Percentiles rank a stretch among this genome's conserved stretches.
Conservation (phyloP, 2,797 vertebrate genomes). For the Lacerta agilis region DNA sequence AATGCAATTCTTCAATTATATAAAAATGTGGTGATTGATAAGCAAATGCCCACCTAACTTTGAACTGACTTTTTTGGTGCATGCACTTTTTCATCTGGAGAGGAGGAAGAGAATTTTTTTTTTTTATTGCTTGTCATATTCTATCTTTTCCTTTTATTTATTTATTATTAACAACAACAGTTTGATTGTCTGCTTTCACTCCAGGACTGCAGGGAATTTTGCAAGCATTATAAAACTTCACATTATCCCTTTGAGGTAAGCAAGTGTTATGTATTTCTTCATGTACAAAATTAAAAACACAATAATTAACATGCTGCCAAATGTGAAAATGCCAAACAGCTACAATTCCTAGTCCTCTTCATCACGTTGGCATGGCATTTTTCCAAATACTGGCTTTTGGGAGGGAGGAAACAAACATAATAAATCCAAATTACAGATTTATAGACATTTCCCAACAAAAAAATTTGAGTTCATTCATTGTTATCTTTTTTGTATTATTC, state of each 20-base stretch:
- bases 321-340: conserved; percentile 29
- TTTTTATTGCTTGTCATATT: conserved; percentile 16
- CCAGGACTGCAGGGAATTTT: conserved; percentile 52
- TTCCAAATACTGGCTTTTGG: background rate
- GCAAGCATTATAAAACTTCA: conserved; percentile 50
- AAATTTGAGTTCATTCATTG: background rate
- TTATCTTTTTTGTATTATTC: background rate
- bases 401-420: background rate
- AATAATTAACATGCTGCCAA: background rate
- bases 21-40: conserved; percentile 15
- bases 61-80: conserved; percentile 27
- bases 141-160: conserved; percentile 34
- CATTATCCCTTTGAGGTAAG: conserved; percentile 47
- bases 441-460: background rate
- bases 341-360: background rate
- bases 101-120: conserved; percentile 20
- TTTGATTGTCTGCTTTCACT: conserved; percentile 54
- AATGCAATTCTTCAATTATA: conserved; percentile 33
- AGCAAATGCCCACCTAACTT: conserved; percentile 31
- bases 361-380: background rate
- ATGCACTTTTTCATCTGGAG: conserved; percentile 27
- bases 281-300: conserved; percentile 8
- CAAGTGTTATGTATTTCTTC: conserved; percentile 65
- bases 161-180: conserved; percentile 33
- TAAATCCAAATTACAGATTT: background rate